phyloP scores from a whole-genome alignment of 2,113 vertebrate genomes.

The Mobula hypostoma region DNA sequence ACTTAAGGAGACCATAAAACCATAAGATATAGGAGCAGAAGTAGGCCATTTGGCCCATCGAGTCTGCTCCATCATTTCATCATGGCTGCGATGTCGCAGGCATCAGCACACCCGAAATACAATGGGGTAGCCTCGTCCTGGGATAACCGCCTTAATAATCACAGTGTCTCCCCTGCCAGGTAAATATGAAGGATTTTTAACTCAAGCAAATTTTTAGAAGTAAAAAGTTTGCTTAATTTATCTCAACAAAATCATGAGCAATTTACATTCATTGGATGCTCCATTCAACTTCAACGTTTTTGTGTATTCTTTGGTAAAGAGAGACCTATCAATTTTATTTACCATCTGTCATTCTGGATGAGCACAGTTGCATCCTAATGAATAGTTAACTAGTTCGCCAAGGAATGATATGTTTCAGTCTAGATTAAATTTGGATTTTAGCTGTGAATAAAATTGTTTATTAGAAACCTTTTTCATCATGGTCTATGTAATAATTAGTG shows the following conservation, averaged over 20 bases:
- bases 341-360: constrained; percentile 28
- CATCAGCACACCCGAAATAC: too few species aligned
- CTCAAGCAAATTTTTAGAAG: neutral
- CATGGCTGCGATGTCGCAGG: too few species aligned
- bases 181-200: neutral
- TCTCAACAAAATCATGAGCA: neutral
- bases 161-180: too few species aligned
- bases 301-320: constrained; percentile 11
- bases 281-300: neutral
- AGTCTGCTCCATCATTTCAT: too few species aligned
- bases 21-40: too few species aligned
- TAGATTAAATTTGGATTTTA: constrained; percentile 21
- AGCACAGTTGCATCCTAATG: constrained; percentile 5
- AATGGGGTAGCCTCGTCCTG: too few species aligned
- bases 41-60: too few species aligned
- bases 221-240: neutral
- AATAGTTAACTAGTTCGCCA: constrained; percentile 7
- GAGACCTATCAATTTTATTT: constrained; percentile 30
- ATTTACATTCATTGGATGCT: neutral
- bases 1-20: too few species aligned
- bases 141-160: too few species aligned
- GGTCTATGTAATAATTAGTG: neutral
- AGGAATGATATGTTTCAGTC: neutral
- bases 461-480: neutral
- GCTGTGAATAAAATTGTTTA: neutral